phyloP scores from a whole-genome alignment of 2,888 invertebrate species.

The Epistrophella euchroma region DNA sequence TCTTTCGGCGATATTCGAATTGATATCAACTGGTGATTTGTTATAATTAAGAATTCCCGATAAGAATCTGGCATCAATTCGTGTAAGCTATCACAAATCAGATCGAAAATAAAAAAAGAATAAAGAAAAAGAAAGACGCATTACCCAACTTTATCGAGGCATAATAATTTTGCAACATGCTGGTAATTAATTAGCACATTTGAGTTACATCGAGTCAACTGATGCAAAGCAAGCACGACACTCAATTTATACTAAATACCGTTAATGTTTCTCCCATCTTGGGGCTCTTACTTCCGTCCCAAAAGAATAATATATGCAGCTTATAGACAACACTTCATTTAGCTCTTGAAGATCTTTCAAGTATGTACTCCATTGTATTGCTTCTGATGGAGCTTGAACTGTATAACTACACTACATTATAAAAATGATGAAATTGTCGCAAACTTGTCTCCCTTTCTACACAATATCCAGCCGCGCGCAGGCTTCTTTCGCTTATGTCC shows the following conservation, averaged over 20 bases:
- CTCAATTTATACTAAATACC: slow-evolving; percentile 63
- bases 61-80: slow-evolving; percentile 32
- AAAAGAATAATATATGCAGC: background rate
- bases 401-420: slow-evolving; percentile 57
- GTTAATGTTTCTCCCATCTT: slow-evolving; percentile 67
- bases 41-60: slow-evolving; percentile 34
- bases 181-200: slow-evolving; percentile 71
- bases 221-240: slow-evolving; percentile 51
- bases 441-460: slow-evolving; percentile 63
- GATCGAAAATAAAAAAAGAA: background rate
- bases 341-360: background rate
- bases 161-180: slow-evolving; percentile 52
- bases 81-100: slow-evolving; percentile 35
- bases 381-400: background rate
- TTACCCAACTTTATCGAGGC: slow-evolving; percentile 41
- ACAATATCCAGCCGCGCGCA: slow-evolving; percentile 18
- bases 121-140: slow-evolving; percentile 20
- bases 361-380: background rate
- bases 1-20: slow-evolving; percentile 9
- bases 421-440: slow-evolving; percentile 74
- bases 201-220: slow-evolving; percentile 45
- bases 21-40: slow-evolving; percentile 34
- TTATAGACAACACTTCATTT: background rate
- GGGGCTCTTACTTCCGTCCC: slow-evolving; percentile 58
- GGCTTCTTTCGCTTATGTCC: slow-evolving; percentile 61